Base-by-base conservation (phyloP, 2,797 vertebrate genomes). In the Uromys caudimaculatus region DNA sequence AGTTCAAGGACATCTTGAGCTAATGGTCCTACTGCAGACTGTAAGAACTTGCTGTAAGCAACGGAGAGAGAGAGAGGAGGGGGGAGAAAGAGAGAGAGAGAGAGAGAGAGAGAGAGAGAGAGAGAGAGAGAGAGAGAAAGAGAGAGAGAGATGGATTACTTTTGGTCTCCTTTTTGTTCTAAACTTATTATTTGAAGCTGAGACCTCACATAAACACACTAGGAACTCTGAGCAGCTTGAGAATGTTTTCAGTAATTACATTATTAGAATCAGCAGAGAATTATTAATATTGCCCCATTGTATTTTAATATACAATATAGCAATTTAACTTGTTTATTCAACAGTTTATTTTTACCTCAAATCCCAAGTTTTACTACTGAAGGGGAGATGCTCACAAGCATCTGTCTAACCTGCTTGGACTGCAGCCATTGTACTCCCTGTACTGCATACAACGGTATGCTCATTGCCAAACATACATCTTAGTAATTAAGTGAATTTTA, bases 401-500 rank as follows among this genome's bases (percentile, higher is more conserved):
- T 44, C 44, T 6, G 44, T 44, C 44, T 44, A 44, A 62, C 69
- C 16, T 73, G 4, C 81, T 62, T 90, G 69, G 83, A 88, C 1
- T 19, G 0, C 16, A 93, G 19, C 58, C 92, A 73, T 50, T 38
- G 27, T n/a, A 21, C 21, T 2, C n/a, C 88, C 84, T 78, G 41
- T 62, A 29, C 94, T 93, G 93, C 54, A 44, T 78, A 91, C 85
- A 76, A 95, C 64, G 56, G 13, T 71, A 38, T 41, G 11, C 62
- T 96, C 44, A 1, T 94, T 95, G 78, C n/a, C n/a, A 75, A 77
- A 97, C 91, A 91, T 23, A 97, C 38, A 11, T 89, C 4, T 92
- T 78, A 90, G 52, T 94, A 95, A 95, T 95, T 83, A 84, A 96
- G 96, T 92, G 1, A 75, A 56, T 97, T 96, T 93, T 95, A 97